phyloP scores from a whole-genome alignment of 2,797 vertebrate species.

The Melanotaenia parkinsoni region DNA sequence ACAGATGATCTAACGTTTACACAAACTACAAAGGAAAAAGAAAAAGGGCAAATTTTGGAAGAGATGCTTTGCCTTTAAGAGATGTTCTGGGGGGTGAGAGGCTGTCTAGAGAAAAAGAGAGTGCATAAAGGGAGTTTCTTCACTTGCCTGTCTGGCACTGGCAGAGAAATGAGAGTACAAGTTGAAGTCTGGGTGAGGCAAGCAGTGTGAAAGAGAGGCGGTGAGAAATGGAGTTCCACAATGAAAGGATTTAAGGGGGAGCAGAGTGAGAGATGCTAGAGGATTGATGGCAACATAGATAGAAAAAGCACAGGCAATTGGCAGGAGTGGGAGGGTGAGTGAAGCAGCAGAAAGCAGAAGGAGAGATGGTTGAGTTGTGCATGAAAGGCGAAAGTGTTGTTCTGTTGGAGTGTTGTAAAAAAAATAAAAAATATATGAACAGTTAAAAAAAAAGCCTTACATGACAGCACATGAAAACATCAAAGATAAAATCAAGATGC shows the following conservation, averaged over 20 bases:
- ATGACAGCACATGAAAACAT: background rate
- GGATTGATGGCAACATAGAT: conserved; percentile 50
- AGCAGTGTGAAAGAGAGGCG: conserved; percentile 44
- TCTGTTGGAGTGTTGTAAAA: too few relatives aligned
- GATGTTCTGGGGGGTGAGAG: conserved; percentile 32
- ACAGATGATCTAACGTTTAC: conserved; percentile 25
- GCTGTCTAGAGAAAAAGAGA: conserved; percentile 13
- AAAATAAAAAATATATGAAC: background rate
- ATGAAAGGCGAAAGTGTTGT: conserved; percentile 39
- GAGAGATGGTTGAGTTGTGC: conserved; percentile 33
- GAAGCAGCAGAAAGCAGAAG: conserved; percentile 38
- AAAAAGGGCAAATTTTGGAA: conserved; percentile 22
- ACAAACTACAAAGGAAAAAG: conserved; percentile 17
- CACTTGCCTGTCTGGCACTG: conserved; percentile 68
- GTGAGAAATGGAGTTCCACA: conserved; percentile 42
- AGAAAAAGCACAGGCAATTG: conserved; percentile 21
- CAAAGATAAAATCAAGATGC: too few relatives aligned
- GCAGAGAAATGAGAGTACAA: conserved; percentile 60
- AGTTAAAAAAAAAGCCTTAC: background rate
- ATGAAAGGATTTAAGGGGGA: conserved; percentile 50
- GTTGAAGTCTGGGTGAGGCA: conserved; percentile 64
- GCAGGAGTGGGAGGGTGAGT: conserved; percentile 33
- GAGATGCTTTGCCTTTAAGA: conserved; percentile 48
- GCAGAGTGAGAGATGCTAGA: conserved; percentile 50
- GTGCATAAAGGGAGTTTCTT: conserved; percentile 58